These are phyloP conservation scores for Chrysina gloriosa DNA, from an alignment of 2,888 invertebrate species.

Conservation along the genomic window DNA sequence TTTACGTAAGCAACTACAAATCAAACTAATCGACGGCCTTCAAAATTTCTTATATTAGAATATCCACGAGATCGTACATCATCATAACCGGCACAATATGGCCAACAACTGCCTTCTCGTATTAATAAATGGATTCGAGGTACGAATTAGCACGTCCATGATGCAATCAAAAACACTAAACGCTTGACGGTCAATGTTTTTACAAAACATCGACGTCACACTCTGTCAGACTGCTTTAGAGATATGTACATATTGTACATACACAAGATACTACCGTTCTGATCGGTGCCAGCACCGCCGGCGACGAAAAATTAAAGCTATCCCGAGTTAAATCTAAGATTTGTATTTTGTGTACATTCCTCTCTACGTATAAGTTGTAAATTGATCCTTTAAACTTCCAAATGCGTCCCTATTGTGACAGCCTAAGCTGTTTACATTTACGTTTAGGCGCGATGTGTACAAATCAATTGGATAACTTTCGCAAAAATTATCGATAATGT, in stretches of 20 bases:
- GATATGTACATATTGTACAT: too few species aligned
- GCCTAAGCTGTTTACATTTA: background rate
- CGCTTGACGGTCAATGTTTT: constrained; percentile 28
- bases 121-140: too few species aligned
- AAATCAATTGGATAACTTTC: constrained; percentile 1
- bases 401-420: background rate
- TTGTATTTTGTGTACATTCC: too few species aligned
- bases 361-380: background rate
- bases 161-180: constrained; percentile 9
- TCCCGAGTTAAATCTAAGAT: too few species aligned
- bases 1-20: background rate
- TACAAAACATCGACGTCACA: constrained; percentile 5
- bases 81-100: too few species aligned
- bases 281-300: background rate
- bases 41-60: background rate
- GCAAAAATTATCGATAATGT: background rate
- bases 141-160: constrained; percentile 20
- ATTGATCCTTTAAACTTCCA: background rate
- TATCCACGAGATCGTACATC: background rate
- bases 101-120: too few species aligned
- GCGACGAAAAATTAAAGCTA: background rate
- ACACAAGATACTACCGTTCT: background rate
- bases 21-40: background rate
- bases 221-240: background rate
- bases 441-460: background rate